These are phyloP conservation scores for Ligdia adustata DNA, from an alignment of 2,888 invertebrate genomes.

Conservation along the genomic window DNA sequence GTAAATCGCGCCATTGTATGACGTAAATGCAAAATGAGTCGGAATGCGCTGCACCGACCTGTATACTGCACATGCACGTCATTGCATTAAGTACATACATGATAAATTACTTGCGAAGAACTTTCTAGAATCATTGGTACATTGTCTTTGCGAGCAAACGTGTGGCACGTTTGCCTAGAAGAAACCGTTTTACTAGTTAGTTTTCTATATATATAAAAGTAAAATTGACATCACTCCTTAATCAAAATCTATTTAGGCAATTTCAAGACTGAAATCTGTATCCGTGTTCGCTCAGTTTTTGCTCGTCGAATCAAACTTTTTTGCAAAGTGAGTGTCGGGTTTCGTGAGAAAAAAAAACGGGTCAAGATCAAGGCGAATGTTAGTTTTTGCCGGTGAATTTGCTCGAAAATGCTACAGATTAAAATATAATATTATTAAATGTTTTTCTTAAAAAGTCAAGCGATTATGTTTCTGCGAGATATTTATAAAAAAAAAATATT, in stretches of 20 bases:
- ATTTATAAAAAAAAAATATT: not conserved
- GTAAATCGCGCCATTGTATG: no score
- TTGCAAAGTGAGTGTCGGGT: constrained; percentile 28
- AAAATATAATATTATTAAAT: not conserved
- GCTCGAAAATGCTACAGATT: not conserved
- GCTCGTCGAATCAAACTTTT: constrained; percentile 13
- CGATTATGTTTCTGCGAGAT: not conserved
- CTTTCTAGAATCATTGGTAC: not conserved
- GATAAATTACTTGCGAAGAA: not conserved
- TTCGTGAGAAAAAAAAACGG: constrained; percentile 26
- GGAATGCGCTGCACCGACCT: not conserved
- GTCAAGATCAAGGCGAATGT: constrained; percentile 33
- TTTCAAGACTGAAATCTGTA: not conserved
- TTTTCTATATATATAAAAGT: no score
- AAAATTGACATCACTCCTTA: not conserved
- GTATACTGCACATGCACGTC: not conserved
- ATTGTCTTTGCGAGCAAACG: no score
- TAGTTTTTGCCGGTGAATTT: constrained; percentile 12
- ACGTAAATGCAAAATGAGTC: not conserved
- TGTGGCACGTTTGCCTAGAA: no score
- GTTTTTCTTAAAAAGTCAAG: not conserved
- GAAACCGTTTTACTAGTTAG: no score
- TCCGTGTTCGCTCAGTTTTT: constrained; percentile 9
- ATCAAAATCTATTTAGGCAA: not conserved
- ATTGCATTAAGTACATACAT: not conserved